A percentile compares a stretch with the other conserved stretches of the same genome.
These are phyloP conservation scores for Chesias legatella DNA, from an alignment of 2,888 invertebrate species.

Conservation along the genomic window DNA sequence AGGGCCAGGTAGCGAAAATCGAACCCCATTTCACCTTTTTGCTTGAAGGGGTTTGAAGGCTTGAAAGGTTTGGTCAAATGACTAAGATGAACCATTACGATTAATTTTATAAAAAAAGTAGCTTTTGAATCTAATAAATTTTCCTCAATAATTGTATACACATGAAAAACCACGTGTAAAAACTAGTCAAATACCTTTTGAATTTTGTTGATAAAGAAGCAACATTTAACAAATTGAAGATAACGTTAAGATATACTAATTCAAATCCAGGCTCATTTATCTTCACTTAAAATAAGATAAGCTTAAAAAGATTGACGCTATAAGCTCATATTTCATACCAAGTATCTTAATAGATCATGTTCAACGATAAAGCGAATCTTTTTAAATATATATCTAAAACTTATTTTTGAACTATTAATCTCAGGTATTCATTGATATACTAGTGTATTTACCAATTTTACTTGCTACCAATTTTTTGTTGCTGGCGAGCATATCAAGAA, in stretches of 20 bases:
- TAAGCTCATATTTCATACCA: conserved; percentile 37
- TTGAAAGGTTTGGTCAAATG: no score
- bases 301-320: conserved; percentile 47
- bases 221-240: conserved; percentile 61
- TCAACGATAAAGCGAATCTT: neutral
- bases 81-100: no score
- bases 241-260: conserved; percentile 64
- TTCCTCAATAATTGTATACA: neutral
- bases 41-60: no score
- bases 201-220: conserved; percentile 59
- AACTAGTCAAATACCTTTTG: conserved; percentile 50
- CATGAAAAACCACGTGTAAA: conserved; percentile 44
- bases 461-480: no score
- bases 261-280: conserved; percentile 54
- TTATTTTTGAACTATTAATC: no score
- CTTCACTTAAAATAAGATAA: conserved; percentile 53
- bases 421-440: no score
- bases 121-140: no score
- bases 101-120: no score
- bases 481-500: no score
- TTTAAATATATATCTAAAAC: neutral
- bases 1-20: no score
- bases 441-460: no score
- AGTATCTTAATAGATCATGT: conserved; percentile 32
- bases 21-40: no score